Evolutionary conservation across 2,113 vertebrate genomes (phyloP), one percentile per base, ranked within the genome.

Genomic region (Larimichthys polyactis): DNA sequence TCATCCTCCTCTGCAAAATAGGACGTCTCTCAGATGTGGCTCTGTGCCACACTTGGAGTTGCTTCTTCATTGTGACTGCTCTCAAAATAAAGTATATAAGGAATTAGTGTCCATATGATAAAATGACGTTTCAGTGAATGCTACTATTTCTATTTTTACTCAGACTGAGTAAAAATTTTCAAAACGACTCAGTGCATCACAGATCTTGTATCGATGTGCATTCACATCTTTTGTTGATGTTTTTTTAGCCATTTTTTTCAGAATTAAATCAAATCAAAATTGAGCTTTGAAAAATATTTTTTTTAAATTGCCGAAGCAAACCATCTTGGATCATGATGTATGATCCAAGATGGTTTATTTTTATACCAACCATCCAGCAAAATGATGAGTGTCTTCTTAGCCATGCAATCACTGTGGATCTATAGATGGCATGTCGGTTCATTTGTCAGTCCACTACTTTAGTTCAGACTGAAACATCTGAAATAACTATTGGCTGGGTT

Each of bases 1-100:
- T 85, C 79, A 71, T 16, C 64, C 76, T 82, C 71, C 80, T 82
- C 78, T 82, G 78, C 0, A 29, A 84, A 89, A 82, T 63, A 65
- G 72, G 70, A 82, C 57, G 0, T 75, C 69, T 60, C 48, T 68
- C 68, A 75, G 70, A 84, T 57, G 6, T 77, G 76, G 64, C 63
- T 82, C 32, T 17, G 57, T 40, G 67, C 64, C 84, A 49, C 29
- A 9, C 59, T 64, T 36, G 62, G 54, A 54, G n/a, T 58, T 51
- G 9, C 27, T 22, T 17, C 48, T 63, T 49, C 59, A 29, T 40
- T 51, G 24, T 65, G 58, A 46, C 60, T 19, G 7, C 84, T 84
- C 57, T 32, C 12, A 54, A 51, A 54, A 51, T 55, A 60, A 83
- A 83, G 62, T 15, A 55, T 22, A 66, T 22, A 20, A 75, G 40